Conservation (phyloP, 30 jellyfish, hydroid and myxozoan genomes). For the Turritopsis dohrnii region DNA sequence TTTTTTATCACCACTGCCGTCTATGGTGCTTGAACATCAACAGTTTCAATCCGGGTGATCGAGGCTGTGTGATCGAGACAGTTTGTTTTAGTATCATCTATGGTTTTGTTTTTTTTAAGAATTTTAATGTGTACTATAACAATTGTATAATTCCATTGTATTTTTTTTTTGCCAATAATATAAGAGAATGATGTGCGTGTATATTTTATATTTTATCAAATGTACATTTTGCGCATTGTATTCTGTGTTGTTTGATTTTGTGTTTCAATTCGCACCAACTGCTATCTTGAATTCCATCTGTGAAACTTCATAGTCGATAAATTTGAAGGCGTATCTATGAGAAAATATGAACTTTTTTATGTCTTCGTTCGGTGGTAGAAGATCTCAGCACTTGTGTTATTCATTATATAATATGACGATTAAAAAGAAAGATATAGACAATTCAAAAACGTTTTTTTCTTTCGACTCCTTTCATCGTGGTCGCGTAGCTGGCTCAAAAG, state of each 20-base stretch:
- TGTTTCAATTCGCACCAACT: not conserved
- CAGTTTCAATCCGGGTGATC: not conserved
- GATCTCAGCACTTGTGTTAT: not conserved
- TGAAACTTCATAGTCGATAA: not conserved
- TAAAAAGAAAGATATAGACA: too few species aligned
- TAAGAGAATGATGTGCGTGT: too few species aligned
- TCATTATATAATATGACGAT: not conserved
- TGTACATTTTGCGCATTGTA: not conserved
- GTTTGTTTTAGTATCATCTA: not conserved
- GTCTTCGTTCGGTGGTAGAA: not conserved
- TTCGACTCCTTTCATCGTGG: not conserved
- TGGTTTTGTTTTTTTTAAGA: not conserved
- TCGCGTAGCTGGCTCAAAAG: not conserved
- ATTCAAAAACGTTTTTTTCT: too few species aligned
- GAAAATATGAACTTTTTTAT: not conserved
- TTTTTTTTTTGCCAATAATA: too few species aligned
- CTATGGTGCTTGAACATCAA: not conserved
- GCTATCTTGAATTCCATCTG: slow-evolving; percentile 5
- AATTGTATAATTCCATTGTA: not conserved
- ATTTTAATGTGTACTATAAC: not conserved
- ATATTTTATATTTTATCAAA: not conserved
- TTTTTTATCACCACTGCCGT: not conserved
- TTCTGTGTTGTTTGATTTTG: not conserved
- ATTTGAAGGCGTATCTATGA: not conserved
- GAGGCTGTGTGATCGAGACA: not conserved